phyloP scores from a whole-genome alignment of 2,113 vertebrate genomes.

The Epinephelus moara region DNA sequence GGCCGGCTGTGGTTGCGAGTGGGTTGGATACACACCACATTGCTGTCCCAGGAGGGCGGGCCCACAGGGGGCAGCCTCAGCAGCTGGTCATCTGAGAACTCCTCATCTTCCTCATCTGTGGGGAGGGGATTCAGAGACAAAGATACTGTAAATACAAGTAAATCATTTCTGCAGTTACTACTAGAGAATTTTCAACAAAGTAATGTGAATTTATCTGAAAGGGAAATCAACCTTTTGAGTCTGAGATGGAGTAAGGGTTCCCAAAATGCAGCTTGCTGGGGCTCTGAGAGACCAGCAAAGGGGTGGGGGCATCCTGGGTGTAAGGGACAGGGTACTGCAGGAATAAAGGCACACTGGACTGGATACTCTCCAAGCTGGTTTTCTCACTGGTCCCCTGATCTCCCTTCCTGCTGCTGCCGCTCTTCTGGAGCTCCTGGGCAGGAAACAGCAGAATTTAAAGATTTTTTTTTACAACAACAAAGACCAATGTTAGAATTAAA shows the following conservation, averaged over 20 bases:
- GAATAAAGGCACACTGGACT: constrained; percentile 79
- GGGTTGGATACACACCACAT: constrained; percentile 97
- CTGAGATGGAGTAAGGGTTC: constrained; percentile 90
- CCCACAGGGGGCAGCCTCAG: constrained; percentile 92
- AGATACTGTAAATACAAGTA: constrained; percentile 1
- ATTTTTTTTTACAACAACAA: constrained; percentile 8
- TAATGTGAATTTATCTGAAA: neutral
- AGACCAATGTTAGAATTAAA: neutral
- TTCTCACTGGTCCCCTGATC: constrained; percentile 82
- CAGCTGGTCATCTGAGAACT: constrained; percentile 94
- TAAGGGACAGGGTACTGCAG: constrained; percentile 87
- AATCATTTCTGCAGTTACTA: neutral
- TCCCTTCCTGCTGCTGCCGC: constrained; percentile 81
- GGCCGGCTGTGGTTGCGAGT: constrained; percentile 94
- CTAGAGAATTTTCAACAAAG: neutral
- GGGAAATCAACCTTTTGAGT: constrained; percentile 87
- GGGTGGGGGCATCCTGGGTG: constrained; percentile 85
- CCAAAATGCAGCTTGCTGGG: constrained; percentile 92
- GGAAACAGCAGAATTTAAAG: constrained; percentile 8
- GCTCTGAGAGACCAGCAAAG: constrained; percentile 86
- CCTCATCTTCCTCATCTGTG: constrained; percentile 92
- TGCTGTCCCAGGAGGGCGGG: constrained; percentile 92
- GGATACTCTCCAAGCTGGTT: constrained; percentile 78
- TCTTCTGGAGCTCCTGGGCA: constrained; percentile 87
- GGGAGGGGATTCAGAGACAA: constrained; percentile 1